Evolutionary conservation across 1,140 invertebrate species (phyloP).

Genomic region (Diploscapter pachys): DNA sequence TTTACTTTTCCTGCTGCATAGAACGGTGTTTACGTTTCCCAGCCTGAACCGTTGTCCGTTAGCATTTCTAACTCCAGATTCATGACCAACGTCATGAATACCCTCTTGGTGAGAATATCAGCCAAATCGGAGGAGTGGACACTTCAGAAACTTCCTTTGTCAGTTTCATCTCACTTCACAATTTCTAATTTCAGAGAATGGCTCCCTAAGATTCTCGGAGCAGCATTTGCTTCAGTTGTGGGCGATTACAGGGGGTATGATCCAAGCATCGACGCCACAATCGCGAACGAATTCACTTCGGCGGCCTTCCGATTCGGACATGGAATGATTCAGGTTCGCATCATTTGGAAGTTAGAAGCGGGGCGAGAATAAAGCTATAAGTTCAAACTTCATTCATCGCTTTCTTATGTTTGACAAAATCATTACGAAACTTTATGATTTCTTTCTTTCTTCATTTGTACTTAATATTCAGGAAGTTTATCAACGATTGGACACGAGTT

Average conservation of each 20-base stretch:
- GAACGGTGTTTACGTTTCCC: no score
- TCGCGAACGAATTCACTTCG: constrained; percentile 69
- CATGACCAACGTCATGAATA: no score
- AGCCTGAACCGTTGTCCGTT: no score
- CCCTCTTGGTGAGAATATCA: no score
- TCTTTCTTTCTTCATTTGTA: no score
- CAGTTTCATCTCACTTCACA: background rate
- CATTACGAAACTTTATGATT: no score
- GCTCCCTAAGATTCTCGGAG: constrained; percentile 52
- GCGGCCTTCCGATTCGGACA: constrained; percentile 70
- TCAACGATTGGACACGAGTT: constrained; percentile 49
- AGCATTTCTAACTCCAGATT: no score
- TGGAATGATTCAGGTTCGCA: constrained; percentile 61
- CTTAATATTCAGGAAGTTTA: constrained; percentile 49
- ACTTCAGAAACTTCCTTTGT: background rate
- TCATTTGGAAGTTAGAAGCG: background rate
- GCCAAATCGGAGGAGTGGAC: no score
- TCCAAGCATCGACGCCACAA: constrained; percentile 63
- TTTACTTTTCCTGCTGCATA: no score
- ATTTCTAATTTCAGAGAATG: constrained; percentile 22
- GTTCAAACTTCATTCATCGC: no score
- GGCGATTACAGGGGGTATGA: constrained; percentile 66
- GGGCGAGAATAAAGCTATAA: no score
- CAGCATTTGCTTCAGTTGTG: constrained; percentile 49
- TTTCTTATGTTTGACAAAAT: no score